These are phyloP conservation scores for Drosophila miranda DNA, from an alignment of 1,140 invertebrate species.

Conservation along the genomic window DNA sequence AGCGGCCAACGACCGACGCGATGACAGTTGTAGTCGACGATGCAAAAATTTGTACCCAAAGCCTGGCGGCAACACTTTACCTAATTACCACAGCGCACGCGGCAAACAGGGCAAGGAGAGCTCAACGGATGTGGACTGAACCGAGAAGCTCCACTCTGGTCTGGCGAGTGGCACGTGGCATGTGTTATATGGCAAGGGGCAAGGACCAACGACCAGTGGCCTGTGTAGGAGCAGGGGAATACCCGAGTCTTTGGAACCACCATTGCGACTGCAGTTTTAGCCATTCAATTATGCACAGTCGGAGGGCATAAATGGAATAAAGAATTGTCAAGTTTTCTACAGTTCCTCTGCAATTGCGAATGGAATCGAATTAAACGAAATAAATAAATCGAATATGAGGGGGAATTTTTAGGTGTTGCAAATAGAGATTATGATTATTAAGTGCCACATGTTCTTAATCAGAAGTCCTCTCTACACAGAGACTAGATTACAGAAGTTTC, in stretches of 20 bases:
- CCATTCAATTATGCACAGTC: constrained; percentile 35
- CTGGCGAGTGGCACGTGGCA: constrained; percentile 18
- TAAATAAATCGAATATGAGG: too few relatives aligned
- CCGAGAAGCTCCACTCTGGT: constrained; percentile 5
- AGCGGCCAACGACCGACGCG: background rate
- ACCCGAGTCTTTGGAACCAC: background rate
- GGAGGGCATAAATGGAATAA: constrained; percentile 3
- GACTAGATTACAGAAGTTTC: too few relatives aligned
- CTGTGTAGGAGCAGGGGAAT: background rate
- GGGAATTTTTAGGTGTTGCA: too few relatives aligned
- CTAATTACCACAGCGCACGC: constrained; percentile 64
- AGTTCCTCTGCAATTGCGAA: too few relatives aligned
- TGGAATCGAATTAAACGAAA: too few relatives aligned
- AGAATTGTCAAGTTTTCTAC: background rate
- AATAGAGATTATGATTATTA: too few relatives aligned
- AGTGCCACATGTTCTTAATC: too few relatives aligned
- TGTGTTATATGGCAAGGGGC: constrained; percentile 23
- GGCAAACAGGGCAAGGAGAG: constrained; percentile 12
- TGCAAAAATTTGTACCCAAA: constrained; percentile 44
- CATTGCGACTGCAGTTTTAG: constrained; percentile 16
- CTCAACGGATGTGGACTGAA: constrained; percentile 25
- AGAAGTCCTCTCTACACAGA: too few relatives aligned
- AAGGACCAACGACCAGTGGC: constrained; percentile 5
- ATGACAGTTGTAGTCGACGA: constrained; percentile 33
- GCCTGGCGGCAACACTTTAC: constrained; percentile 69